Percentiles rank a stretch among this genome's conserved stretches.
phyloP scores from a whole-genome alignment of 2,888 invertebrate species.

The Apodemia mormo region DNA sequence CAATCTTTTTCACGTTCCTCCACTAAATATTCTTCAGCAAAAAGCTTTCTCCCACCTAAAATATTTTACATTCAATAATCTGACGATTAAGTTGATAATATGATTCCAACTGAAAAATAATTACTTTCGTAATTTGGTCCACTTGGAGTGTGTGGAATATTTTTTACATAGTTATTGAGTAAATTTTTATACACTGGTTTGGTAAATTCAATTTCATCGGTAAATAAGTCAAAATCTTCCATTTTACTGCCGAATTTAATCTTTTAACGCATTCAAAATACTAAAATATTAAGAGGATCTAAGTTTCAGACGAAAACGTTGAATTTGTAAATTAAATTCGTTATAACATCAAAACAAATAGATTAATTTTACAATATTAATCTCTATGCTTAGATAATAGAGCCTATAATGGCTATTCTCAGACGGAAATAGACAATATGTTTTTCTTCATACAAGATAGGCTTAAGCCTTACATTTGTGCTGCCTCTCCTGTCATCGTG shows the following conservation, averaged over 20 bases:
- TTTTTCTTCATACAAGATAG: no score
- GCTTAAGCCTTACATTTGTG: no score
- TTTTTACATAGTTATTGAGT: slow-evolving; percentile 60
- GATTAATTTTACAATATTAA: not conserved
- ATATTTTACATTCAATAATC: not conserved
- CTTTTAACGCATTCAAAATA: slow-evolving; percentile 13
- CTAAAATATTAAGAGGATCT: not conserved
- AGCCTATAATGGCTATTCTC: not conserved
- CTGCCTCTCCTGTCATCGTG: no score
- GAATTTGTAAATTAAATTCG: not conserved
- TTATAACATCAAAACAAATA: not conserved
- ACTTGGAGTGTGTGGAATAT: slow-evolving; percentile 60
- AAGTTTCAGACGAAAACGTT: not conserved
- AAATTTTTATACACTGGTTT: slow-evolving; percentile 60
- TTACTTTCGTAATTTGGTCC: slow-evolving; percentile 73
- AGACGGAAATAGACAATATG: no score
- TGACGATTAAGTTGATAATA: slow-evolving; percentile 15
- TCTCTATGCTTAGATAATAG: not conserved
- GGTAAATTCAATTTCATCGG: slow-evolving; percentile 67
- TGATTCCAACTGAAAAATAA: slow-evolving; percentile 30
- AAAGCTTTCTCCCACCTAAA: slow-evolving; percentile 64
- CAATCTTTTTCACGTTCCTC: slow-evolving; percentile 55
- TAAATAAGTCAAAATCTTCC: slow-evolving; percentile 75
- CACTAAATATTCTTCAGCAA: slow-evolving; percentile 63
- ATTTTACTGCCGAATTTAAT: slow-evolving; percentile 41